A percentile compares a stretch with the other conserved stretches of the same genome.
phyloP scores from a whole-genome alignment of 2,113 vertebrate genomes.

The Steatornis caripensis region DNA sequence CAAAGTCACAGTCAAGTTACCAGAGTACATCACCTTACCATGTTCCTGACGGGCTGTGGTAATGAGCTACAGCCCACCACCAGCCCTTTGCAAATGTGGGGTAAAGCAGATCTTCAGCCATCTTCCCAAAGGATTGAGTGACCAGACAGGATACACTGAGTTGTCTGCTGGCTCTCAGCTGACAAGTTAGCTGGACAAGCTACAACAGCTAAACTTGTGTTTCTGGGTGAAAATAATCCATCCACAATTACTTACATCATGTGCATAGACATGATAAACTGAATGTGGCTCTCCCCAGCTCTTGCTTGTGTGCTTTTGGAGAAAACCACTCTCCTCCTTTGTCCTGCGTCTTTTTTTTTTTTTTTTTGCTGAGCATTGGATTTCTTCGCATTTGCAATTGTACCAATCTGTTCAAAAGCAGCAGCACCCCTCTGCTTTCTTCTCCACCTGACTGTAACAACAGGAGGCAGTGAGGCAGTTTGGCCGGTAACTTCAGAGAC shows the following conservation, averaged over 20 bases:
- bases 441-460: background rate
- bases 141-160: background rate
- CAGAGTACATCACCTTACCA: background rate
- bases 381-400: background rate
- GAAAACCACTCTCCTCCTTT: background rate
- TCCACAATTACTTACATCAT: accelerated
- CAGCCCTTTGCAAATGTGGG: accelerated
- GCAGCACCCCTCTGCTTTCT: background rate
- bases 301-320: background rate
- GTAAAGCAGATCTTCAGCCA: background rate
- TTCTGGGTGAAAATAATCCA: background rate
- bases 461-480: background rate
- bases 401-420: background rate
- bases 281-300: background rate
- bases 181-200: background rate
- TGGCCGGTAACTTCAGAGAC: background rate
- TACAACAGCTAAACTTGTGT: background rate
- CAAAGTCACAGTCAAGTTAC: background rate
- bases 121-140: background rate
- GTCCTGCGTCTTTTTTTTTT: background rate
- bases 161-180: background rate
- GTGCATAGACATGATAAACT: background rate
- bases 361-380: background rate
- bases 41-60: background rate
- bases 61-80: background rate